A percentile compares a stretch with the other conserved stretches of the same genome.
Conservation (phyloP, 2,797 vertebrate genomes). For the Acestrorhynchus altus region DNA sequence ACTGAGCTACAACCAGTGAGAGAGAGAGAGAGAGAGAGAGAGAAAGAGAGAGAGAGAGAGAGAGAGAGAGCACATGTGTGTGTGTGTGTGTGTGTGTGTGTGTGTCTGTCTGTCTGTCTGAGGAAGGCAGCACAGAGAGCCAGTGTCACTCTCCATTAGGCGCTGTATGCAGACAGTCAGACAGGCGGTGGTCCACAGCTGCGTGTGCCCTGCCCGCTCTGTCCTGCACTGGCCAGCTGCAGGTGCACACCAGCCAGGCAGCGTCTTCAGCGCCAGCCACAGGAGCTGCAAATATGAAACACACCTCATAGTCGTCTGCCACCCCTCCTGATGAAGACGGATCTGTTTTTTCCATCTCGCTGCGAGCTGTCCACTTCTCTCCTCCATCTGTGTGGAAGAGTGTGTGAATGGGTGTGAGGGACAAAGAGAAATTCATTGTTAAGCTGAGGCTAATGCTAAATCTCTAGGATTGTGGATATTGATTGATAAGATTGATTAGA, state of each 20-base stretch:
- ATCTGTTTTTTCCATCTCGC: slow-evolving; percentile 54
- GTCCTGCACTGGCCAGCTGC: slow-evolving; percentile 31
- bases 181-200: slow-evolving; percentile 53
- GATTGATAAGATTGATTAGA: slow-evolving; percentile 64
- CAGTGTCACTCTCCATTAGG: slow-evolving; percentile 56
- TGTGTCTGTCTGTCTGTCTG: not conserved
- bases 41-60: not conserved
- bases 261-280: slow-evolving; percentile 51
- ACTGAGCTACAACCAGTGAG: not conserved
- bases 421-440: slow-evolving; percentile 31
- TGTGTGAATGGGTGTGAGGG: slow-evolving; percentile 30
- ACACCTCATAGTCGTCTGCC: slow-evolving; percentile 56
- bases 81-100: not conserved
- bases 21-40: slow-evolving; percentile 1
- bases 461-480: slow-evolving; percentile 68
- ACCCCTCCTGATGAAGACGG: slow-evolving; percentile 62
- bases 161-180: slow-evolving; percentile 44
- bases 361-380: slow-evolving; percentile 43
- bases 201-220: slow-evolving; percentile 38
- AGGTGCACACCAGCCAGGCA: slow-evolving; percentile 57
- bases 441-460: slow-evolving; percentile 26
- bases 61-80: not conserved
- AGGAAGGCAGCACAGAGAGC: slow-evolving; percentile 20
- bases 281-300: slow-evolving; percentile 53
- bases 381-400: slow-evolving; percentile 45